Evolutionary conservation across 1,140 invertebrate genomes (phyloP).

Genomic region (Aphaenogaster ashmeadi): DNA sequence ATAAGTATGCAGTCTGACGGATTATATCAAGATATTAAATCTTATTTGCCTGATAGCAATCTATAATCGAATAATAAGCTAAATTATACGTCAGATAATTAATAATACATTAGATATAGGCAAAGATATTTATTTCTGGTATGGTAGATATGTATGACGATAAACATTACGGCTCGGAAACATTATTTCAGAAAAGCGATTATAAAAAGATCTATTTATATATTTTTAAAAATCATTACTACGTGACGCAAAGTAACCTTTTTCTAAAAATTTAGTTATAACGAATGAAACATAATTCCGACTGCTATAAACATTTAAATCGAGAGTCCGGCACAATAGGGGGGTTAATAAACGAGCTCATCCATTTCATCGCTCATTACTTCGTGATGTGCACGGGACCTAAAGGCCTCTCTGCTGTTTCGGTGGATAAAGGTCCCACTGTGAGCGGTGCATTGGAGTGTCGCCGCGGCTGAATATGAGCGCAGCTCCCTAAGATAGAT

Average conservation of each 20-base stretch:
- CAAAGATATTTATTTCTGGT: not conserved
- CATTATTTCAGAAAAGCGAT: not conserved
- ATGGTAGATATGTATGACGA: not conserved
- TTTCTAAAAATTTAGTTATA: not conserved
- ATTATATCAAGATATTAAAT: conserved; percentile 8
- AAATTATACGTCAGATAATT: conserved; percentile 24
- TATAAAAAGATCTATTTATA: not conserved
- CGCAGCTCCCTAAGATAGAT: conserved; percentile 81
- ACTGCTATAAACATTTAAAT: not conserved
- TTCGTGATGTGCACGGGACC: not conserved
- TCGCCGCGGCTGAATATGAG: conserved; percentile 81
- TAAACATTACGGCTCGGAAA: not conserved
- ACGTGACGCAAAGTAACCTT: not conserved
- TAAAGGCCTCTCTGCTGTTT: conserved; percentile 18
- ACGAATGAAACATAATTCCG: not conserved
- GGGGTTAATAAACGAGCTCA: conserved; percentile 46
- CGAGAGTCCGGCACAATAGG: not conserved
- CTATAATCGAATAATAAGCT: not conserved
- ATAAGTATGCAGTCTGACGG: not conserved
- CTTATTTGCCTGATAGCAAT: not conserved
- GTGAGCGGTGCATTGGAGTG: conserved; percentile 79
- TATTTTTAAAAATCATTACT: not conserved
- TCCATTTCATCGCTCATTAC: conserved; percentile 34
- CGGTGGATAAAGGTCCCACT: conserved; percentile 62
- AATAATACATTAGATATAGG: not conserved